These are phyloP conservation scores for Drymodes brunneopygia DNA, from an alignment of 2,113 vertebrate genomes.

Conservation along the genomic window DNA sequence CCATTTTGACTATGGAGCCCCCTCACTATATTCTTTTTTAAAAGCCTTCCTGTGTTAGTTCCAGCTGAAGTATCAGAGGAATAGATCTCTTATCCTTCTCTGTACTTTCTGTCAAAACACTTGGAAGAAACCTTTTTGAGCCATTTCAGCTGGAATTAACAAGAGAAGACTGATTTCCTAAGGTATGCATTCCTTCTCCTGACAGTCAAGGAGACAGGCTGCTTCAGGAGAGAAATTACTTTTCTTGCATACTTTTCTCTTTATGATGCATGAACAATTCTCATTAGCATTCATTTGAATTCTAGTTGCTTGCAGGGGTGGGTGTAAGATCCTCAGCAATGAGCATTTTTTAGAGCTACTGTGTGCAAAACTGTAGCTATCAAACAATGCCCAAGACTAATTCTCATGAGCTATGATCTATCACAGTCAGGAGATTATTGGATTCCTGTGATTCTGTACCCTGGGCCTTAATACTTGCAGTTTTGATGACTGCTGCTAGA, in stretches of 20 bases:
- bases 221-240: neutral
- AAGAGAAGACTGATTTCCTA: slow-evolving; percentile 45
- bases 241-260: neutral
- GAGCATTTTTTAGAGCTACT: neutral
- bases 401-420: neutral
- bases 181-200: neutral
- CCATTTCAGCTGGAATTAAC: slow-evolving; percentile 53
- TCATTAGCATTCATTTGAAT: neutral
- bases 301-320: slow-evolving; percentile 19
- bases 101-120: slow-evolving; percentile 47
- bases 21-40: neutral
- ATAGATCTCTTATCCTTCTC: neutral
- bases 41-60: slow-evolving; percentile 11
- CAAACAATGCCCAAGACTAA: slow-evolving; percentile 8
- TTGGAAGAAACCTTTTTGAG: slow-evolving; percentile 17
- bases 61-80: slow-evolving; percentile 10
- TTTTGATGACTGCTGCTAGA: neutral
- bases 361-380: neutral
- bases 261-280: neutral
- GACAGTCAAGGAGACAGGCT: slow-evolving; percentile 40
- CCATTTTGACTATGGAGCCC: neutral
- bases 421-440: neutral
- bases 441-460: neutral
- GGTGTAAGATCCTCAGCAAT: neutral
- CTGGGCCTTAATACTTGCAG: neutral